A percentile compares a stretch with the other conserved stretches of the same genome.
phyloP scores from a whole-genome alignment of 2,113 vertebrate genomes.

The Recurvirostra avosetta region DNA sequence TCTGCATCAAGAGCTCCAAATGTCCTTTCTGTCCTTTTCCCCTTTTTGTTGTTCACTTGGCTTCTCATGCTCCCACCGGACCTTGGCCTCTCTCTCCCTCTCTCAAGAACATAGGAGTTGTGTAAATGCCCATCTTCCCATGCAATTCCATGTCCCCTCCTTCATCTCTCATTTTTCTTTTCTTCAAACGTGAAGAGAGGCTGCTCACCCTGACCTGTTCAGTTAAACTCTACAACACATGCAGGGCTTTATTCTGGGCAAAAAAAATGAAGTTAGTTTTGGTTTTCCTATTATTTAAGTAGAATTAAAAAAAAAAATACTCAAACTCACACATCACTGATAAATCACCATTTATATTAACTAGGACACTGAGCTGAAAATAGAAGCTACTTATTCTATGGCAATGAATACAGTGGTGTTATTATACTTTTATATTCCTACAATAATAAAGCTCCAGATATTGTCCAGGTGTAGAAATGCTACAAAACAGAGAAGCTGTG shows the following conservation, averaged over 20 bases:
- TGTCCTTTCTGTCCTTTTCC: not conserved
- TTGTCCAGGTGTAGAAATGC: not conserved
- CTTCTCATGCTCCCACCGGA: not conserved
- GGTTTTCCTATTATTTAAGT: not conserved
- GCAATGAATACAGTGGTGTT: not conserved
- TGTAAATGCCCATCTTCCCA: not conserved
- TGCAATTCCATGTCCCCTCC: not conserved
- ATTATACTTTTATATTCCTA: not conserved
- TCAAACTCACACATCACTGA: not conserved
- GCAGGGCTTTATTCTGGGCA: not conserved
- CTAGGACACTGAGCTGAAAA: not conserved
- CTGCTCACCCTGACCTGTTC: not conserved
- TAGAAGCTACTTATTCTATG: not conserved
- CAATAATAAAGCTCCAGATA: not conserved
- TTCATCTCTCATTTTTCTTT: not conserved
- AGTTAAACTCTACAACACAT: not conserved
- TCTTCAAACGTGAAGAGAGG: not conserved
- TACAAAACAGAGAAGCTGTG: not conserved
- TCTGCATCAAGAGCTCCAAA: not conserved
- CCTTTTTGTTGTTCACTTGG: not conserved
- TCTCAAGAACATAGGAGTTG: not conserved
- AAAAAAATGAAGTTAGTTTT: not conserved
- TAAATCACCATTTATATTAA: not conserved
- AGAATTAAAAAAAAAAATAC: not conserved
- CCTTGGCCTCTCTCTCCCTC: not conserved